Conservation (phyloP, 1,140 invertebrate species). For the Lordiphosa clarofinis region DNA sequence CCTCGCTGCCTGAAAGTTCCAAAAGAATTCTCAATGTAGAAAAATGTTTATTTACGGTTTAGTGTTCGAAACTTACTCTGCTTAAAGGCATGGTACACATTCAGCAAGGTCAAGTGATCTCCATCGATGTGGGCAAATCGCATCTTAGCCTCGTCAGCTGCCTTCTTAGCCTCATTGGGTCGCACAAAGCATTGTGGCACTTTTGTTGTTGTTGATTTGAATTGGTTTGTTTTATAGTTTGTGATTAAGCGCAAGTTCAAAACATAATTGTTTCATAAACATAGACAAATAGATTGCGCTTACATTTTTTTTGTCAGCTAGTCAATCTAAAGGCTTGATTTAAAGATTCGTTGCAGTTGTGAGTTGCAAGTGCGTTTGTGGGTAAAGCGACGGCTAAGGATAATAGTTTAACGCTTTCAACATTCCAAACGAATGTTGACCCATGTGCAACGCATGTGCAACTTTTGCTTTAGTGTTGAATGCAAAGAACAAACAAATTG, state of each 20-base stretch:
- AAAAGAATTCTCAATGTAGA: too few species aligned
- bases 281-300: conserved; percentile 68
- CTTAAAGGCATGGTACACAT: conserved; percentile 99
- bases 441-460: conserved; percentile 51
- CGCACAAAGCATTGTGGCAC: conserved; percentile 99
- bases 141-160: conserved; percentile 99
- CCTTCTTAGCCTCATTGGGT: conserved; percentile 99
- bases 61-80: conserved; percentile 90
- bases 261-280: conserved; percentile 40
- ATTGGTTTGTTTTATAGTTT: conserved; percentile 52
- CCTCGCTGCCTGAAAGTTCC: conserved; percentile 80
- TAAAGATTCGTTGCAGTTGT: conserved; percentile 74
- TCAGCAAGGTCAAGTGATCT: conserved; percentile 98
- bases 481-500: conserved; percentile 79
- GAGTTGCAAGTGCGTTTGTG: conserved; percentile 65
- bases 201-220: conserved; percentile 81
- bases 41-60: too few species aligned
- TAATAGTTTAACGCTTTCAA: background rate
- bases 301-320: conserved; percentile 57
- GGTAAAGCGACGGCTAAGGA: background rate
- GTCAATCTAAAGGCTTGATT: conserved; percentile 68
- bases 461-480: conserved; percentile 70
- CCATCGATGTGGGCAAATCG: conserved; percentile 99
- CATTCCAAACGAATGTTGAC: conserved; percentile 40
- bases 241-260: conserved; percentile 61